phyloP scores from a whole-genome alignment of 2,888 invertebrate genomes.

The Leptura quadrifasciata region DNA sequence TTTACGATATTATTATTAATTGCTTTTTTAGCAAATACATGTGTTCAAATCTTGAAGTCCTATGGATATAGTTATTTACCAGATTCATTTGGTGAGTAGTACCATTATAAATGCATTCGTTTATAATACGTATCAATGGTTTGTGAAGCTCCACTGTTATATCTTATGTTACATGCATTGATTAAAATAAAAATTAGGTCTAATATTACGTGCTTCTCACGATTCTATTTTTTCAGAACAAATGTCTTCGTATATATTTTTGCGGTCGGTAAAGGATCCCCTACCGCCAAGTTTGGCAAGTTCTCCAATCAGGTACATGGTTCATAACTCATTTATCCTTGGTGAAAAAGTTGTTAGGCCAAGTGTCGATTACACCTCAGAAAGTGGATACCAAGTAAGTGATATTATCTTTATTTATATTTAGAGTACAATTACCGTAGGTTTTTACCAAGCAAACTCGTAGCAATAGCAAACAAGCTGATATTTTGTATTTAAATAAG shows the following conservation, averaged over 20 bases:
- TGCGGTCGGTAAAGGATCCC: conserved; percentile 80
- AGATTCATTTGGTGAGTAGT: conserved; percentile 87
- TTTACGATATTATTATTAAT: conserved; percentile 84
- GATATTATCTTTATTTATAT: conserved; percentile 4
- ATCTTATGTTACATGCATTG: background rate
- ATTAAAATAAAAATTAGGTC: background rate
- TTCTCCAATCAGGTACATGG: conserved; percentile 81
- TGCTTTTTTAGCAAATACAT: conserved; percentile 88
- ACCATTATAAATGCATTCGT: background rate
- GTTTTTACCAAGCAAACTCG: too few species aligned
- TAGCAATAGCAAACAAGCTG: too few species aligned
- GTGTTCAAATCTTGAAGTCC: conserved; percentile 85
- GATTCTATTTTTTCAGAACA: conserved; percentile 76
- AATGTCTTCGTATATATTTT: conserved; percentile 82
- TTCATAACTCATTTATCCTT: conserved; percentile 83
- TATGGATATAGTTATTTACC: conserved; percentile 86
- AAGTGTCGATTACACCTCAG: conserved; percentile 76
- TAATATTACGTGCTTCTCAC: conserved; percentile 8
- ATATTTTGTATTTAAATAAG: too few species aligned
- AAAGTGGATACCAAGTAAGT: conserved; percentile 85
- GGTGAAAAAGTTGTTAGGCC: conserved; percentile 81
- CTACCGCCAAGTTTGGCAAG: conserved; percentile 78
- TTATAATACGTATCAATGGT: conserved; percentile 13
- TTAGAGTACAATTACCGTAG: too few species aligned
- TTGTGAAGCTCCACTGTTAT: background rate